Percentiles rank a stretch among this genome's conserved stretches.
Evolutionary conservation across 1,140 invertebrate genomes (phyloP).

Genomic region (Meteorus sp.): DNA sequence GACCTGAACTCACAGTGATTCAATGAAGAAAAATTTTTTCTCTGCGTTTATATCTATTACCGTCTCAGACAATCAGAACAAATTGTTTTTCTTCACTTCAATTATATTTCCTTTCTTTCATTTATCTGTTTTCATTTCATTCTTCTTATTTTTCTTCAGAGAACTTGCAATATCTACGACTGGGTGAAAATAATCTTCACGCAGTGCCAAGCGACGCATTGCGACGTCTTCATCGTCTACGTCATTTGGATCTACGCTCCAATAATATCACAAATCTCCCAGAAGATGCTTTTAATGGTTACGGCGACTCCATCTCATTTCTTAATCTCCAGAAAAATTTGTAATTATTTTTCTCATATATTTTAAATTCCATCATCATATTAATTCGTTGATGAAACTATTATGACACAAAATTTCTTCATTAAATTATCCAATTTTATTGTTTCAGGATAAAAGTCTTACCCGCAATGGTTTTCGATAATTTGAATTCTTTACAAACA

Average conservation of each 20-base stretch:
- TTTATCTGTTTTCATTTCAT: slow-evolving; percentile 20
- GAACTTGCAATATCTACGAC: slow-evolving; percentile 82
- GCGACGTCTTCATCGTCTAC: slow-evolving; percentile 76
- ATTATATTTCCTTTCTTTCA: slow-evolving; percentile 18
- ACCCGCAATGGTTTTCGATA: slow-evolving; percentile 78
- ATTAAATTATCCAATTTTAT: not conserved
- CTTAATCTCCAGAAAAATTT: slow-evolving; percentile 89
- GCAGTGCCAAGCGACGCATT: slow-evolving; percentile 80
- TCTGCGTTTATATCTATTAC: too few species aligned
- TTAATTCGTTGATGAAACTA: too few species aligned
- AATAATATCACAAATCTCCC: slow-evolving; percentile 83
- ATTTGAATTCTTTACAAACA: slow-evolving; percentile 85
- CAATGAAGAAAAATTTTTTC: too few species aligned
- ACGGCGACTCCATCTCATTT: slow-evolving; percentile 89
- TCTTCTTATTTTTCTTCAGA: slow-evolving; percentile 61
- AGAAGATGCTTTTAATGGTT: slow-evolving; percentile 86
- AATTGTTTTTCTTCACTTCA: not conserved
- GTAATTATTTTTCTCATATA: slow-evolving; percentile 61
- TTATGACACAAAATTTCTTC: not conserved
- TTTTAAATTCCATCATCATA: too few species aligned
- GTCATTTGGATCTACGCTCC: slow-evolving; percentile 83
- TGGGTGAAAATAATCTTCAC: slow-evolving; percentile 84
- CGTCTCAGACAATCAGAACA: too few species aligned
- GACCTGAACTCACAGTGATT: too few species aligned
- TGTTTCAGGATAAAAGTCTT: slow-evolving; percentile 73